These are phyloP conservation scores for Cyaniris semiargus DNA, from an alignment of 2,888 invertebrate genomes.

Conservation along the genomic window DNA sequence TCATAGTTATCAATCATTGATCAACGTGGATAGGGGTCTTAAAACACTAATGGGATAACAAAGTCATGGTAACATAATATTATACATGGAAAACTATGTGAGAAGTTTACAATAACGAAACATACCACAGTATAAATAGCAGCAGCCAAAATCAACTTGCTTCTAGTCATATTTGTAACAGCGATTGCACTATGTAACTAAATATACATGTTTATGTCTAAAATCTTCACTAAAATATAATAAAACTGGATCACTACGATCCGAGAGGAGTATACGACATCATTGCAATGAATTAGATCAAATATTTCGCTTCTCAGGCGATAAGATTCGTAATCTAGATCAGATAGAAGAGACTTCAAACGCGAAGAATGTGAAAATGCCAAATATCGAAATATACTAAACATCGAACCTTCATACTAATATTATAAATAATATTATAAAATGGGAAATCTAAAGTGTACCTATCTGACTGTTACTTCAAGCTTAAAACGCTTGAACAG, in stretches of 20 bases:
- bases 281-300: constrained; percentile 38
- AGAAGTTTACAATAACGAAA: not conserved
- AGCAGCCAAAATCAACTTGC: constrained; percentile 36
- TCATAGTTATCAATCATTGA: no score
- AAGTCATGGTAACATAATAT: no score
- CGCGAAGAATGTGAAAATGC: not conserved
- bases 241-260: constrained; percentile 1
- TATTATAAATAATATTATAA: not conserved
- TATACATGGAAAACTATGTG: no score
- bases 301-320: constrained; percentile 42
- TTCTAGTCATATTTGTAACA: constrained; percentile 35
- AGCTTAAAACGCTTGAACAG: no score
- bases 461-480: no score
- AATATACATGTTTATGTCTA: not conserved
- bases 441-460: no score
- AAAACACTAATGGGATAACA: no score
- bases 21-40: no score
- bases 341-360: constrained; percentile 35
- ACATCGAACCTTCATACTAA: not conserved
- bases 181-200: constrained; percentile 18
- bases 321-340: constrained; percentile 38
- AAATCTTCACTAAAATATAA: constrained; percentile 12
- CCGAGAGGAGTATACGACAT: constrained; percentile 34
- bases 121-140: constrained; percentile 38
- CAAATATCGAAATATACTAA: not conserved